Evolutionary conservation across 2,113 vertebrate genomes (phyloP).

Genomic region (Lota lota): DNA sequence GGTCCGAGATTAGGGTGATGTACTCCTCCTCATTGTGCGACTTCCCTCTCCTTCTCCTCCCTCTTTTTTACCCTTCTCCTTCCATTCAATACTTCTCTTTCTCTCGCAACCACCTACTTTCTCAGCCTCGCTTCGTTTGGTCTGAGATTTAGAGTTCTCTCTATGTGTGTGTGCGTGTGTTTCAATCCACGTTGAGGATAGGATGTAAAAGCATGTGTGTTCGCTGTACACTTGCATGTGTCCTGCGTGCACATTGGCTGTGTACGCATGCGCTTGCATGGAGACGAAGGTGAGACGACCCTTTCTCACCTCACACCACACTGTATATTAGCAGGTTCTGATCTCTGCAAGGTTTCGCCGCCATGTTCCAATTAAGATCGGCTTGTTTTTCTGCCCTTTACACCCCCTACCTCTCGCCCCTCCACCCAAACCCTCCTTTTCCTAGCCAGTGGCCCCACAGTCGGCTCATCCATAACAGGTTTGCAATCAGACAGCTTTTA

Average conservation of each 20-base stretch:
- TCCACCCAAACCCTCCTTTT: neutral
- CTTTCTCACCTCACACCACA: too few relatives aligned
- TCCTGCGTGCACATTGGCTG: too few relatives aligned
- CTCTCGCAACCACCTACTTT: neutral
- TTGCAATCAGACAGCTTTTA: constrained; percentile 56
- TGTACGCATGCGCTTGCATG: too few relatives aligned
- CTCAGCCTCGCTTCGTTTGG: neutral
- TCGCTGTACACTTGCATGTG: too few relatives aligned
- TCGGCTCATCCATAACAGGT: constrained; percentile 61
- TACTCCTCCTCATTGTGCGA: constrained; percentile 49
- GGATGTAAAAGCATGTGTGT: too few relatives aligned
- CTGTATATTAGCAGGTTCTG: too few relatives aligned
- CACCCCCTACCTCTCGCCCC: neutral
- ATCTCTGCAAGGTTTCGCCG: too few relatives aligned
- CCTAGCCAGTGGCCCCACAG: neutral
- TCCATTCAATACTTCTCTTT: neutral
- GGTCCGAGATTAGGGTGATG: constrained; percentile 59
- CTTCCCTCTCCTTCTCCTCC: constrained; percentile 22
- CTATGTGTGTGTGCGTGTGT: too few relatives aligned
- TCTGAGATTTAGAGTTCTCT: neutral
- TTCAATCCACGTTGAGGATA: too few relatives aligned
- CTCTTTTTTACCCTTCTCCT: neutral
- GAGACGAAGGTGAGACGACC: too few relatives aligned
- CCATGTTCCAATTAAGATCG: neutral
- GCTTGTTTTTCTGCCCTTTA: neutral